A percentile compares a stretch with the other conserved stretches of the same genome.
Evolutionary conservation across 2,888 invertebrate species (phyloP).

Genomic region (Hirtodrosophila cameraria): DNA sequence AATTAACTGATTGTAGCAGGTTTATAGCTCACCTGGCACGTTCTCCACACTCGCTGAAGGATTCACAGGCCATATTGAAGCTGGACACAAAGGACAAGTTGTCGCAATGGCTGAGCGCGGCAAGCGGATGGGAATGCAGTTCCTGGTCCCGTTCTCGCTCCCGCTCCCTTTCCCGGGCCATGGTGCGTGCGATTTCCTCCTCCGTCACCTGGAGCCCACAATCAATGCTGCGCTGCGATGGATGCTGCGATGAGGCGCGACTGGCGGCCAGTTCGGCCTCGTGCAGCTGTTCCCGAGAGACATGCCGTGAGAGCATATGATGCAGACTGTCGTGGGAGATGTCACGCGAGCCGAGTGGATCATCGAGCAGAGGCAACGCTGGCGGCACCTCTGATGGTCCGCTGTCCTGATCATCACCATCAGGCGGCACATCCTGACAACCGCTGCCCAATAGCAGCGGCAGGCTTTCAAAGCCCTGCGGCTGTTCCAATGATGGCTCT

Average conservation of each 20-base stretch:
- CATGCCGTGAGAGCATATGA: slow-evolving; percentile 83
- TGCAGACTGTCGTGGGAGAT: slow-evolving; percentile 93
- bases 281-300: slow-evolving; percentile 88
- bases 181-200: slow-evolving; percentile 95
- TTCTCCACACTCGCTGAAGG: slow-evolving; percentile 84
- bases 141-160: slow-evolving; percentile 82
- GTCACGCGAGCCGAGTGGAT: slow-evolving; percentile 91
- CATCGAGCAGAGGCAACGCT: slow-evolving; percentile 91
- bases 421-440: slow-evolving; percentile 78
- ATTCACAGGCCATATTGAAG: slow-evolving; percentile 86
- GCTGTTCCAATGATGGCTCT: slow-evolving; percentile 81
- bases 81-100: slow-evolving; percentile 93
- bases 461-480: slow-evolving; percentile 33
- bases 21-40: slow-evolving; percentile 84
- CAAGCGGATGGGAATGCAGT: slow-evolving; percentile 91
- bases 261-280: slow-evolving; percentile 81
- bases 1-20: background rate
- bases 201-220: slow-evolving; percentile 95
- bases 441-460: slow-evolving; percentile 43
- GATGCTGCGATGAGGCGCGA: slow-evolving; percentile 87
- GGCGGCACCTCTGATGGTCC: slow-evolving; percentile 93
- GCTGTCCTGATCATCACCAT: slow-evolving; percentile 90
- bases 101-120: slow-evolving; percentile 95
- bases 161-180: slow-evolving; percentile 83
- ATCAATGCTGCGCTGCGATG: slow-evolving; percentile 89